phyloP scores from a whole-genome alignment of 92 coral and sea anemone genomes.

The Muricea muricata region DNA sequence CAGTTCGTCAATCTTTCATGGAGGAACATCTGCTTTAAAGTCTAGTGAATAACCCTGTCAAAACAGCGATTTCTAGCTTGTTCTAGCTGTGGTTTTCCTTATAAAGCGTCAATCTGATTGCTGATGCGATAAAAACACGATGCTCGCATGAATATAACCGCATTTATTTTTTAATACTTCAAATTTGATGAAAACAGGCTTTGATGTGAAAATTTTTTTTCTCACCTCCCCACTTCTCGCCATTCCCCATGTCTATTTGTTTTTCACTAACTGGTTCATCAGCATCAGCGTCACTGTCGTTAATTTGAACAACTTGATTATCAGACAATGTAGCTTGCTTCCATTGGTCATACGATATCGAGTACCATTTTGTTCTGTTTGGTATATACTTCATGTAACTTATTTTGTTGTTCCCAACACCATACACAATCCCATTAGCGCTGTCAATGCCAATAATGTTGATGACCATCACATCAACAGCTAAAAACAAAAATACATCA shows the following conservation, averaged over 20 bases:
- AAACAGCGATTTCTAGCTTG: too few species aligned
- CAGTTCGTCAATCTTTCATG: too few species aligned
- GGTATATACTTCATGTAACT: conserved; percentile 77
- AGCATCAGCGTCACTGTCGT: conserved; percentile 23
- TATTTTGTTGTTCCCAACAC: conserved; percentile 67
- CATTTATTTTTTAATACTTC: too few species aligned
- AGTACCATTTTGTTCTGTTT: conserved; percentile 61
- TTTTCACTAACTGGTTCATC: conserved; percentile 12
- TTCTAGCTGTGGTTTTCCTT: too few species aligned
- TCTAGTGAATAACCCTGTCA: too few species aligned
- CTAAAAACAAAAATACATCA: conserved; percentile 44
- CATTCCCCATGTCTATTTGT: neutral
- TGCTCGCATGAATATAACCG: too few species aligned
- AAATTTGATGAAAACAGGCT: too few species aligned
- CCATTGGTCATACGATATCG: conserved; percentile 63
- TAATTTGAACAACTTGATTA: conserved; percentile 8
- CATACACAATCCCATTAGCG: conserved; percentile 68
- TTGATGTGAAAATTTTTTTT: neutral
- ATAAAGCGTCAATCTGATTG: too few species aligned
- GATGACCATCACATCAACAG: conserved; percentile 67
- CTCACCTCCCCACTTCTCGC: conserved; percentile 70
- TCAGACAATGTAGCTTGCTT: conserved; percentile 28
- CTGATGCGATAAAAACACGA: too few species aligned
- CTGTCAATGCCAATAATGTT: conserved; percentile 57
- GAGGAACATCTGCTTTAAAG: too few species aligned